Evolutionary conservation across 1,140 invertebrate species (phyloP).

Genomic region (Schmidtea mediterranea): DNA sequence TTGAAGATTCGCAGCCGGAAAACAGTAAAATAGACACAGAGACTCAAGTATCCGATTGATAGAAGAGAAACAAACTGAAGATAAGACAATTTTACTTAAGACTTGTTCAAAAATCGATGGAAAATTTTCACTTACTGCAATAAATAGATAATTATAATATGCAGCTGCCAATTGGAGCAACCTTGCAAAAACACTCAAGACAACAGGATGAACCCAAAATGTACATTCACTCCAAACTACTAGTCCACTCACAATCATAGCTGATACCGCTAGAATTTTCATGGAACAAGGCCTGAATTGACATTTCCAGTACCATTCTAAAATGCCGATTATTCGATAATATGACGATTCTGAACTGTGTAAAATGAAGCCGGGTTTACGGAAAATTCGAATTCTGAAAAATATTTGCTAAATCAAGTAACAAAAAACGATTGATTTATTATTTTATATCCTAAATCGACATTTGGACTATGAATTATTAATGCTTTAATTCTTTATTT

Average conservation of each 20-base stretch:
- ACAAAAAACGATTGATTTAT: too few species aligned
- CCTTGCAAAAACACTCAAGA: slow-evolving; percentile 65
- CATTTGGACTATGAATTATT: too few species aligned
- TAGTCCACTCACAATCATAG: slow-evolving; percentile 49
- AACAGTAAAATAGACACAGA: slow-evolving; percentile 88
- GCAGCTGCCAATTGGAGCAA: not conserved
- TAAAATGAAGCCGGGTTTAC: too few species aligned
- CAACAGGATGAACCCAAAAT: slow-evolving; percentile 65
- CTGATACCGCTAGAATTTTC: slow-evolving; percentile 41
- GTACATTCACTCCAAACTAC: slow-evolving; percentile 96
- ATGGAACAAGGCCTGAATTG: slow-evolving; percentile 43
- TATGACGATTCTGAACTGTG: too few species aligned
- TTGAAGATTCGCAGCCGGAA: slow-evolving; percentile 81
- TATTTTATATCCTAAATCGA: too few species aligned
- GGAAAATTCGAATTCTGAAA: too few species aligned
- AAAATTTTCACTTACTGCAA: slow-evolving; percentile 35
- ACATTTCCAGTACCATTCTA: slow-evolving; percentile 83
- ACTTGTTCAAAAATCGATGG: too few species aligned
- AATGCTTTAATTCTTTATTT: too few species aligned
- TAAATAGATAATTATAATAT: slow-evolving; percentile 4
- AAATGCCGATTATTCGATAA: too few species aligned
- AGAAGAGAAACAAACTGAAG: slow-evolving; percentile 59
- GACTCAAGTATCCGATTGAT: slow-evolving; percentile 69
- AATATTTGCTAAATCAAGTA: too few species aligned
- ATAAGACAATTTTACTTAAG: too few species aligned